Evolutionary conservation across 2,888 invertebrate genomes (phyloP).

Genomic region (Liodrosophila aerea): DNA sequence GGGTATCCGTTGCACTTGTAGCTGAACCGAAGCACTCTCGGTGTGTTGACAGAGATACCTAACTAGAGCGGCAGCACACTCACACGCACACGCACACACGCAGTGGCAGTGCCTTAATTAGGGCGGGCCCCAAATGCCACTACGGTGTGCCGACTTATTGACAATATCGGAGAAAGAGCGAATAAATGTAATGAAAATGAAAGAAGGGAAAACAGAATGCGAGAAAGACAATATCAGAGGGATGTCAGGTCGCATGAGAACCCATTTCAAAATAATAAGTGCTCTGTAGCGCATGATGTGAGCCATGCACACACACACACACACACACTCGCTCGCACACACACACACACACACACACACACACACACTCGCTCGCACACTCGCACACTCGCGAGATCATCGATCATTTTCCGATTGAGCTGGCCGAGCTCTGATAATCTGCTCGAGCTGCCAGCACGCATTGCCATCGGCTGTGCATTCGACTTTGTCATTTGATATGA

Average conservation of each 20-base stretch:
- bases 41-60: too few relatives aligned
- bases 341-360: too few relatives aligned
- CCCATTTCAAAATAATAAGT: slow-evolving; percentile 41
- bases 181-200: too few relatives aligned
- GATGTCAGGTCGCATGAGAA: slow-evolving; percentile 35
- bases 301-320: slow-evolving; percentile 9
- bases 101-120: slow-evolving; percentile 50
- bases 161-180: slow-evolving; percentile 22
- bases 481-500: slow-evolving; percentile 75
- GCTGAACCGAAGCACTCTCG: too few relatives aligned
- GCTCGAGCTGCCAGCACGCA: slow-evolving; percentile 42
- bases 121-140: slow-evolving; percentile 49
- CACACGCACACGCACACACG: neutral
- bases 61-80: too few relatives aligned
- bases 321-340: too few relatives aligned
- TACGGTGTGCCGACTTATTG: slow-evolving; percentile 36
- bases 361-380: too few relatives aligned
- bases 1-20: too few relatives aligned
- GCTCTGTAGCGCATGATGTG: slow-evolving; percentile 11
- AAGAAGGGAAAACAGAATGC: neutral
- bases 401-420: slow-evolving; percentile 75
- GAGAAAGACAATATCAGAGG: slow-evolving; percentile 7
- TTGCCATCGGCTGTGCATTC: slow-evolving; percentile 52
- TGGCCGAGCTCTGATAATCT: slow-evolving; percentile 62
- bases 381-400: too few relatives aligned